These are phyloP conservation scores for Heliconius himera DNA, from an alignment of 1,140 invertebrate genomes.

Conservation along the genomic window DNA sequence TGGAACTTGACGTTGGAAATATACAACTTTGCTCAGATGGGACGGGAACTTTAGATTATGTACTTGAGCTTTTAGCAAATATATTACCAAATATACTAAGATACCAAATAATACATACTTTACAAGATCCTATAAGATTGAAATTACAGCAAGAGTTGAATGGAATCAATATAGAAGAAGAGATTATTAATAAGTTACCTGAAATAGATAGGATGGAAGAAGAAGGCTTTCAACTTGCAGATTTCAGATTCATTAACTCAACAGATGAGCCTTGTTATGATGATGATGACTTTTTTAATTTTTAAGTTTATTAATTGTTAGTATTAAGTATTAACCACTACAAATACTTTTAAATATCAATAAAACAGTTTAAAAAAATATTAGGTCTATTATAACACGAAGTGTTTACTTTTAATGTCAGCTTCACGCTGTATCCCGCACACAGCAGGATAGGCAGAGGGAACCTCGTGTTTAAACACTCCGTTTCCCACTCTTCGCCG, in stretches of 20 bases:
- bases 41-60: constrained; percentile 91
- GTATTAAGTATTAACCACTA: neutral
- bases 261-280: constrained; percentile 54
- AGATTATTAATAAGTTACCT: constrained; percentile 85
- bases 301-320: constrained; percentile 36
- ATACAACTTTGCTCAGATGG: constrained; percentile 90
- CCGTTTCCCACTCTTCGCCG: too few relatives aligned
- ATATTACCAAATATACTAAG: constrained; percentile 90
- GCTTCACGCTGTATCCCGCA: too few relatives aligned
- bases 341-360: neutral
- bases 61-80: constrained; percentile 89
- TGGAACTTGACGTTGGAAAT: constrained; percentile 91
- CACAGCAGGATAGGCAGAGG: too few relatives aligned
- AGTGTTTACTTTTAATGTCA: neutral
- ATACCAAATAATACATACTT: constrained; percentile 91
- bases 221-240: constrained; percentile 71
- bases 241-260: constrained; percentile 45
- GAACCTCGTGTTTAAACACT: too few relatives aligned
- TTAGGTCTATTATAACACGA: neutral
- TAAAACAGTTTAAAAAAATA: neutral
- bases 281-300: constrained; percentile 79
- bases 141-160: constrained; percentile 87
- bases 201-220: constrained; percentile 83
- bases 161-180: constrained; percentile 86
- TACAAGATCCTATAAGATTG: constrained; percentile 87